Percentiles rank a stretch among this genome's conserved stretches.
Conservation (phyloP, 2,888 invertebrate genomes). For the Drosophila longiperda region DNA sequence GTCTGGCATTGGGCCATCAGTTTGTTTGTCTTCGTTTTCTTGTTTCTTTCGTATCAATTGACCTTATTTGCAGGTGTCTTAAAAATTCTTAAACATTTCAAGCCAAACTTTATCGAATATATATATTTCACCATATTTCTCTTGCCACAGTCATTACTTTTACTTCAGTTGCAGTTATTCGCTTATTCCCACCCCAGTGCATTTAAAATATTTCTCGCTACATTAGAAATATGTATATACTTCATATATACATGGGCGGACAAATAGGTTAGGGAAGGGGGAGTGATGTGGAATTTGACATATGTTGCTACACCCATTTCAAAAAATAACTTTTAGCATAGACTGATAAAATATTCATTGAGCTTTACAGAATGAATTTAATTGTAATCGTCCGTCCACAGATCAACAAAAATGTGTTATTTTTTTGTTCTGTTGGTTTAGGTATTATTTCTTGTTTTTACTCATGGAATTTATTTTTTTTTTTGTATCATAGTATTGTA, state of each 20-base stretch:
- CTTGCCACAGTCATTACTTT: conserved; percentile 22
- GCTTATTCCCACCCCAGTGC: conserved; percentile 40
- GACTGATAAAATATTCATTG: not conserved
- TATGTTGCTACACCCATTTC: conserved; percentile 1
- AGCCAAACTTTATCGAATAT: conserved; percentile 27
- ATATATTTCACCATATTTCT: conserved; percentile 15
- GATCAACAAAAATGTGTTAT: not conserved
- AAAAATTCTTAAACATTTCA: conserved; percentile 34
- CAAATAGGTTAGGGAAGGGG: not conserved
- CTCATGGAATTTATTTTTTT: not conserved
- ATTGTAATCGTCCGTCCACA: not conserved
- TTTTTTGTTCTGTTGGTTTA: not conserved
- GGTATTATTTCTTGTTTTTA: not conserved
- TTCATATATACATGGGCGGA: conserved; percentile 7
- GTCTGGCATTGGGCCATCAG: conserved; percentile 52
- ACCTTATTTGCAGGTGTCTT: conserved; percentile 69
- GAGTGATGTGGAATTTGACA: not conserved
- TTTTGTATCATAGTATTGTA: not conserved
- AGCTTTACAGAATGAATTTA: not conserved
- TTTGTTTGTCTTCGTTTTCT: conserved; percentile 40
- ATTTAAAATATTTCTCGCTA: conserved; percentile 45
- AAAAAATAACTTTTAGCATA: no score
- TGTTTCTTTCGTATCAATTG: conserved; percentile 61
- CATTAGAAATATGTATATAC: conserved; percentile 19
- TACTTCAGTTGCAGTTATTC: conserved; percentile 30